Evolutionary conservation across 2,888 invertebrate species (phyloP).

Genomic region (Ormyrus labotus): DNA sequence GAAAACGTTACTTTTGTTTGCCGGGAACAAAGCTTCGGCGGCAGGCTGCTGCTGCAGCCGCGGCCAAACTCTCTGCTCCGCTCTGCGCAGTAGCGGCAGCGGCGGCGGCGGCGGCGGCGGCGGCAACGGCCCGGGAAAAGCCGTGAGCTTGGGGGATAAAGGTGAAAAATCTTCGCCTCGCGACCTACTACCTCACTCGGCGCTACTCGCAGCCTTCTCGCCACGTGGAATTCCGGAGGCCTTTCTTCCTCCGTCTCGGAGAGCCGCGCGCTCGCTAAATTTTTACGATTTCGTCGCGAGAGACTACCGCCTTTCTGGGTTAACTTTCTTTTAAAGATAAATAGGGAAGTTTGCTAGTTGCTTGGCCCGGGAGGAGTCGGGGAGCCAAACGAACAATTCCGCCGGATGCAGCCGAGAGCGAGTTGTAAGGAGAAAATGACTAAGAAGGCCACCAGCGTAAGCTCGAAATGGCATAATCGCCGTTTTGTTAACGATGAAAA

Average conservation of each 20-base stretch:
- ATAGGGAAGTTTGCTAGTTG: constrained; percentile 16
- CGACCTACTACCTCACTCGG: constrained; percentile 17
- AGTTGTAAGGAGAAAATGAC: not conserved
- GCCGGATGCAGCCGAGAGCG: not conserved
- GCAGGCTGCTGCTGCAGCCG: not conserved
- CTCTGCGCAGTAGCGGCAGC: no score
- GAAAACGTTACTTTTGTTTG: constrained; percentile 61
- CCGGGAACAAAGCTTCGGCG: constrained; percentile 59
- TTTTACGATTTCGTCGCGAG: constrained; percentile 21
- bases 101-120: not conserved
- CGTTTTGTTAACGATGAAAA: constrained; percentile 20
- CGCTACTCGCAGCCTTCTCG: not conserved
- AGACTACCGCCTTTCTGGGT: constrained; percentile 14
- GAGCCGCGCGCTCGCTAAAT: constrained; percentile 1
- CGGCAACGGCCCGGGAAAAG: constrained; percentile 26
- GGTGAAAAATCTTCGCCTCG: constrained; percentile 43
- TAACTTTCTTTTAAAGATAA: constrained; percentile 27
- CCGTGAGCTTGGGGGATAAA: constrained; percentile 24
- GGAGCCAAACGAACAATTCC: constrained; percentile 21
- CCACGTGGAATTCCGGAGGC: not conserved
- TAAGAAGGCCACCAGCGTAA: not conserved
- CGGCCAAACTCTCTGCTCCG: not conserved
- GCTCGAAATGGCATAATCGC: constrained; percentile 2
- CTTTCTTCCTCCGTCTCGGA: not conserved
- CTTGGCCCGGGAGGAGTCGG: not conserved